These are phyloP conservation scores for Trididemnum miniatum DNA, from an alignment of 23 tunicate genomes.

Conservation along the genomic window DNA sequence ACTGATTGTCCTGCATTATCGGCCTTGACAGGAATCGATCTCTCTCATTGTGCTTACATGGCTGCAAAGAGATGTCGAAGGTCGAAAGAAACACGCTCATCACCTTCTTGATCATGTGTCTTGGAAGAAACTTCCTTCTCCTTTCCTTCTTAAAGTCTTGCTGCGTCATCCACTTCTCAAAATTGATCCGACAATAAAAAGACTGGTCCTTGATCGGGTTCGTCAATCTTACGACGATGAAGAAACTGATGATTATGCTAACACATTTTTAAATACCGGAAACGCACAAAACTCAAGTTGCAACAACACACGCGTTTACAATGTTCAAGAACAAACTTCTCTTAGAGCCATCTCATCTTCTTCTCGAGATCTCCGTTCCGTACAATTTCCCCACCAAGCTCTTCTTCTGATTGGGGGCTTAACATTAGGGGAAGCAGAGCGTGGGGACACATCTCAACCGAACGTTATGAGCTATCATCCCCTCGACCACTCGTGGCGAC, in stretches of 20 bases:
- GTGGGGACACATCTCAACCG: conserved; percentile 76
- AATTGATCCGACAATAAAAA: conserved; percentile 18
- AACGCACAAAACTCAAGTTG: neutral
- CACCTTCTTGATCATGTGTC: conserved; percentile 23
- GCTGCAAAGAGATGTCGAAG: conserved; percentile 34
- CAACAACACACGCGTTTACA: too few relatives aligned
- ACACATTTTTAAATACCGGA: neutral
- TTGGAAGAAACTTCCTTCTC: conserved; percentile 48
- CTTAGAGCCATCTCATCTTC: neutral
- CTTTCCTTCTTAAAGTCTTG: conserved; percentile 44
- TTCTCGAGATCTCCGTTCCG: conserved; percentile 16
- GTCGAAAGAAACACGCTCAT: conserved; percentile 30
- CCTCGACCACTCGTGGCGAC: conserved; percentile 36
- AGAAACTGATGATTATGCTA: neutral
- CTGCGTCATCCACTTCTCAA: conserved; percentile 37
- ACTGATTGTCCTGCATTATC: too few relatives aligned
- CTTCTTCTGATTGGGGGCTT: conserved; percentile 70
- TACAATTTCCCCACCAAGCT: conserved; percentile 34
- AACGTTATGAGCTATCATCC: conserved; percentile 75
- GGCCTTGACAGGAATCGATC: conserved; percentile 39
- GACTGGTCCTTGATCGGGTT: conserved; percentile 39
- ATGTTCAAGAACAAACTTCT: neutral
- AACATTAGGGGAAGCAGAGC: conserved; percentile 75
- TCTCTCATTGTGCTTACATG: conserved; percentile 35
- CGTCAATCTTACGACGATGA: conserved; percentile 44